Base-by-base conservation (phyloP, 1,140 invertebrate species). In the Leptinotarsa lineolata region DNA sequence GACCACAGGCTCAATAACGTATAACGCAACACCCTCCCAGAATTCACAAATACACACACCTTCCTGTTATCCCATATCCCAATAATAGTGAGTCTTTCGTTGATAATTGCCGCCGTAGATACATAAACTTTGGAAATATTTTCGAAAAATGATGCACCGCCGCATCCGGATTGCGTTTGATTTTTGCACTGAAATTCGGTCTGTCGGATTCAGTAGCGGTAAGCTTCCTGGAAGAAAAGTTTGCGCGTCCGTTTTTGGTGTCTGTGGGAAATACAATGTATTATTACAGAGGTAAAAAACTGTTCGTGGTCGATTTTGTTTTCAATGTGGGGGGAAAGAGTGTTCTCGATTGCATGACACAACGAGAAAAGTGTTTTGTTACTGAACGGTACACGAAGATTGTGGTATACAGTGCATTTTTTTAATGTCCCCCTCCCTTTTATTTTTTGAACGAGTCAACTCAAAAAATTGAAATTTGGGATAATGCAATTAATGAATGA, bases 31-130 rank as follows among this genome's bases (percentile, higher is more conserved):
- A 68, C 67, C 48, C 30, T 63, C 24, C n/a, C 24, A 63, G 69
- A 70, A 70, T 70, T 70, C 60, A 70, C 69, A 70, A 70, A 70
- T 70, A 70, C 22, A 54, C 48, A 18, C 16, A 18, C 58, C 69
- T 54, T 68, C 67, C 67, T 68, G 67, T 68, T 68, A 54, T 54
- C 15, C 67, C 44, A 44, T 30, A n/a, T 66, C 39, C 11, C n/a
- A n/a, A n/a, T n/a, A n/a, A 39, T 2, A 39, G 30, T 11, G 30
- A 54, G 15, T 18, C 16, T 54, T 54, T 54, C 15, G 15, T 54
- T 15, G n/a, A 54, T 54, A 16, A 54, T 54, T 18, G 48, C 15
- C 48, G 48, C n/a, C 15, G n/a, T 16, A 54, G 48, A 54, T 54
- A 54, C 48, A 54, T 18, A 54, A 54, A 54, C 48, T 54, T 54